phyloP scores from a whole-genome alignment of 2,888 invertebrate species.

The Omphaloscelis lunosa region DNA sequence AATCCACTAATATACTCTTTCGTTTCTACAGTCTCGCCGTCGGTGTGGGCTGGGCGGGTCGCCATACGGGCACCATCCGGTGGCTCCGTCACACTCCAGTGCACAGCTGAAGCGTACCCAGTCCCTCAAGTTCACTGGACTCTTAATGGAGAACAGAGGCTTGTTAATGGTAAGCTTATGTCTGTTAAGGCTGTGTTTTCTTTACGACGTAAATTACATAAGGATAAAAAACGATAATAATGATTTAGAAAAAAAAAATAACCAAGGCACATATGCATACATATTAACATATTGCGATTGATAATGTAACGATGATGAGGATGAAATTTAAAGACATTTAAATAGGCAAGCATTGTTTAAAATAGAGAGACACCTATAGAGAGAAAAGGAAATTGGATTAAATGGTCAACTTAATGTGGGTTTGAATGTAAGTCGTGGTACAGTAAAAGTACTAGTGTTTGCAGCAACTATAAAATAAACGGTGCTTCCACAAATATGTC shows the following conservation, averaged over 20 bases:
- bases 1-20: not conserved
- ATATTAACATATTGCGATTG: not conserved
- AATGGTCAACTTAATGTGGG: not conserved
- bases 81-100: conserved; percentile 92
- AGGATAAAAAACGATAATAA: not conserved
- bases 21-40: conserved; percentile 91
- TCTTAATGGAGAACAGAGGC: conserved; percentile 91
- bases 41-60: conserved; percentile 94
- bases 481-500: not conserved
- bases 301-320: not conserved
- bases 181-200: not conserved
- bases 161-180: conserved; percentile 90
- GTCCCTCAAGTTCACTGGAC: conserved; percentile 94
- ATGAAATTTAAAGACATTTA: too few species aligned
- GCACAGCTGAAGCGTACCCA: conserved; percentile 94
- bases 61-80: conserved; percentile 93
- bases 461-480: not conserved
- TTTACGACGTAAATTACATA: not conserved
- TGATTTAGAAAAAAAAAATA: not conserved
- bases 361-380: not conserved
- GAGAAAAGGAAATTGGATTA: not conserved
- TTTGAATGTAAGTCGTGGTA: not conserved
- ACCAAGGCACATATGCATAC: not conserved
- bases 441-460: not conserved
- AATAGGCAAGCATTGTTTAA: not conserved